Evolutionary conservation across 2,113 vertebrate genomes (phyloP), one percentile per base, ranked within the genome.

Genomic region (Empidonax traillii): DNA sequence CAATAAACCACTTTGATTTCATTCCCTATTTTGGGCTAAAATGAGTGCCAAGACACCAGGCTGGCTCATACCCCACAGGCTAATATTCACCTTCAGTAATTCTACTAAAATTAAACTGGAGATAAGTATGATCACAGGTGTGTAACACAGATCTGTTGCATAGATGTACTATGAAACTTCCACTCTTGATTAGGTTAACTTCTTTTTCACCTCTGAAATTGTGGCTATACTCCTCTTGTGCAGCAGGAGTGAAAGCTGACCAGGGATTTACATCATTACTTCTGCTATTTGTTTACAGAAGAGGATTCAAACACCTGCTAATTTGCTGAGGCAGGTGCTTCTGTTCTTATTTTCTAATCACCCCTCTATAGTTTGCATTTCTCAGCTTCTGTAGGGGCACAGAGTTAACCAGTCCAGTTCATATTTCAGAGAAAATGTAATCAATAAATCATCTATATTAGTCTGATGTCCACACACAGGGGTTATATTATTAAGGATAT

Each of bases 401-500:
- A 63, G 58, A 85, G 61, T 97, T 96, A 97, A 89, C 52, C 72
- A 95, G 66, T 41, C 74, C 87, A 88, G 80, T 95, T 97, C 95
- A 96, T 97, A 97, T 94, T 97, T 98, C 89, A 97, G 43, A 72
- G 55, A 52, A 88, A 85, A 91, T 94, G 58, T 86, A 97, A 97
- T 97, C 92, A 88, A 97, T 98, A 96, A 93, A 96, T 97, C 94
- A 97, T 53, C 77, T 94, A 74, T 96, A 97, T 97, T 97, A 96
- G 91, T 75, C 79, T 95, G 88, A 85, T 97, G 89, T 93, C 94
- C 87, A 95, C 86, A 97, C 91, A 94, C 30, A 12, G 47, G 59
- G 12, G 61, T 78, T 96, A 95, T 94, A 96, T 97, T 97, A 98
- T 97, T 95, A 97, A 97, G 87, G 62, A 90, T 94, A 96, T 93